Evolutionary conservation across 53 echinoderm and acorn worm genomes (phyloP), one percentile per base, ranked within the genome.

Genomic region (Actinopyga echinites): DNA sequence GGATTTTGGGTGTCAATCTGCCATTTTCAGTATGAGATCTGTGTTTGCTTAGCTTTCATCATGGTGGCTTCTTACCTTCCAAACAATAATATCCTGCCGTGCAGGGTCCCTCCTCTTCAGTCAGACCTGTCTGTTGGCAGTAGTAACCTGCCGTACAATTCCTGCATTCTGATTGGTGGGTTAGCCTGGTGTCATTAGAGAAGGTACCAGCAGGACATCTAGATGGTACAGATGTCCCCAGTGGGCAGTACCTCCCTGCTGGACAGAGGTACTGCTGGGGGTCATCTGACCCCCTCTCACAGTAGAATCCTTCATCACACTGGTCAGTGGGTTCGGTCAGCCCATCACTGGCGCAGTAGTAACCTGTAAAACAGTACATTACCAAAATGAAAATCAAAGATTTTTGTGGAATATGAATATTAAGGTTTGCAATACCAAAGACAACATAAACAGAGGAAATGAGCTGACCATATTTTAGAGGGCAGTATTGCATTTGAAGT

Each of bases 91-190:
- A 94, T 5, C 97, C 97, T 17, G 86, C 85, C 23, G 88, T 77
- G 37, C 96, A 96, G 1, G 43, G 84, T 1, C 45, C 90, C 57
- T 96, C 93, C 74, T 91, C 93, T 29, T 85, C 84, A 12, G 93
- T 91, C 60, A 96, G 56, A 20, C 96, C 96, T 0, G 88, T 84
- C 82, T 91, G 91, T 22, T 92, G 93, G 57, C 96, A 96, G 80
- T 93, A 96, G 69, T 66, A 96, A 1, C 96, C 96, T 1, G 93
- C 93, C 1, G 93, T 96, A 45, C 96, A 96, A 74, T 91, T 87
- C 38, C 87, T 57, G 74, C 96, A 96, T 66, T 96, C 88, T 12
- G 79, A 63, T 30, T 49, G 91, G 0, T 63, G 90, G 20, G 77
- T 69, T 37, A 96, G 92, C 31, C 86, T 77, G 0, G 96, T 96